phyloP scores from a whole-genome alignment of 2,113 vertebrate species.

The Bubo bubo region DNA sequence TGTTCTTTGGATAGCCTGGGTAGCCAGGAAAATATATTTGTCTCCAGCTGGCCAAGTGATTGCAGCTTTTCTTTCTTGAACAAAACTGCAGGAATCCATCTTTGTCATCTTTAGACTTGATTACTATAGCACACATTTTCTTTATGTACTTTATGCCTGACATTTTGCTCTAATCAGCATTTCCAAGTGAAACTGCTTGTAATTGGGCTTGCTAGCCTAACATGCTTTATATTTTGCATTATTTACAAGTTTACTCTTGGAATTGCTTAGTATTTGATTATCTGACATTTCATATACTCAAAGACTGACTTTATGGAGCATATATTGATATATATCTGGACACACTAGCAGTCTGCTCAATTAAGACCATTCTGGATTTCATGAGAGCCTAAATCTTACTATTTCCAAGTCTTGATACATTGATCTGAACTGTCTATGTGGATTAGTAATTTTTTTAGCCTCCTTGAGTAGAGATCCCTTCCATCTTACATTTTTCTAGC shows the following conservation, averaged over 20 bases:
- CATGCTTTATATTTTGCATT: slow-evolving; percentile 13
- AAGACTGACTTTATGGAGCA: background rate
- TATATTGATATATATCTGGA: background rate
- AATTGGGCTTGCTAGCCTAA: background rate
- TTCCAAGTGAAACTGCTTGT: slow-evolving; percentile 5
- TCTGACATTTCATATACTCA: background rate
- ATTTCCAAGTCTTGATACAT: background rate
- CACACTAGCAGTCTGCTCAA: background rate
- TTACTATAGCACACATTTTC: slow-evolving; percentile 29
- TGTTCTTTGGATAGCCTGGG: background rate
- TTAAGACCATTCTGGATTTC: background rate
- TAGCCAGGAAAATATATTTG: slow-evolving; percentile 21
- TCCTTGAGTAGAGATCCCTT: background rate
- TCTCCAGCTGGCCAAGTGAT: slow-evolving; percentile 33
- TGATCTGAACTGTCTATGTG: background rate
- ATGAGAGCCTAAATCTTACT: background rate
- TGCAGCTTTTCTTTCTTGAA: slow-evolving; percentile 49
- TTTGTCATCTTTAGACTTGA: slow-evolving; percentile 34
- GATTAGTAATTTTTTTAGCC: background rate
- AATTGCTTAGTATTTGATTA: slow-evolving; percentile 10
- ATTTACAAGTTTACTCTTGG: slow-evolving; percentile 16
- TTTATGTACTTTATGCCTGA: background rate
- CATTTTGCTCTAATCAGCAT: slow-evolving; percentile 50
- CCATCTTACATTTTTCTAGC: background rate
- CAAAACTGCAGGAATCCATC: slow-evolving; percentile 27